Base-by-base conservation (phyloP, 2,797 vertebrate species). In the Astyanax mexicanus region DNA sequence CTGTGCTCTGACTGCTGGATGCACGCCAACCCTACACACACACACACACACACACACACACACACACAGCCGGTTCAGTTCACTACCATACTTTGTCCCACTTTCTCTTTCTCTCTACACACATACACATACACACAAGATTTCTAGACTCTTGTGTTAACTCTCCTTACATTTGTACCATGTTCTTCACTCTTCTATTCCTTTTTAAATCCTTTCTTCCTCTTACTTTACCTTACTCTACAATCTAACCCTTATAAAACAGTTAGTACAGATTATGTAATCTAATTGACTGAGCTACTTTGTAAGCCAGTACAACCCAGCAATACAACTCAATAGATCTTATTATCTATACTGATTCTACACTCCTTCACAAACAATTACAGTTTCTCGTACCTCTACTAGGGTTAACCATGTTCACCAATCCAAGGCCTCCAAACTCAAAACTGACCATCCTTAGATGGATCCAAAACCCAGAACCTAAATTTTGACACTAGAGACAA, bases 1-100 rank as follows among this genome's bases (percentile, higher is more conserved):
- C 68, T 73, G 51, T 72, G 73, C 75, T 75, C 78, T 72, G 77
- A 81, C 80, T 82, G 69, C 68, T 84, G 83, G 73, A 79, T 64
- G 70, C n/a, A 71, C 23, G 72, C 80, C 81, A 83, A 57, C 65
- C 38, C 9, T 29, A 47, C 74, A 61, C 61, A 67, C 68, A 51
- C 51, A 19, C 66, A 54, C 38, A 52, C 44, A 62, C 37, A 42
- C 64, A 67, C 69, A 55, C 38, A 67, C 52, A 70, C 25, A 23
- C 49, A 65, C 42, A 58, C 23, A 29, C n/a, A n/a, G 64, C 58
- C 27, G 29, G 49, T 7, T 21, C 61, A 75, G 69, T 32, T 25
- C 69, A 74, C 67, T 62, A 64, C 44, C 69, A 52, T 65, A 76
- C 55, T 77, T 51, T 75, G 71, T 75, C 67, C 71, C 70, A 75